Evolutionary conservation across 2,888 invertebrate species (phyloP), one percentile per base, ranked within the genome.

Genomic region (Camponotus fellah): DNA sequence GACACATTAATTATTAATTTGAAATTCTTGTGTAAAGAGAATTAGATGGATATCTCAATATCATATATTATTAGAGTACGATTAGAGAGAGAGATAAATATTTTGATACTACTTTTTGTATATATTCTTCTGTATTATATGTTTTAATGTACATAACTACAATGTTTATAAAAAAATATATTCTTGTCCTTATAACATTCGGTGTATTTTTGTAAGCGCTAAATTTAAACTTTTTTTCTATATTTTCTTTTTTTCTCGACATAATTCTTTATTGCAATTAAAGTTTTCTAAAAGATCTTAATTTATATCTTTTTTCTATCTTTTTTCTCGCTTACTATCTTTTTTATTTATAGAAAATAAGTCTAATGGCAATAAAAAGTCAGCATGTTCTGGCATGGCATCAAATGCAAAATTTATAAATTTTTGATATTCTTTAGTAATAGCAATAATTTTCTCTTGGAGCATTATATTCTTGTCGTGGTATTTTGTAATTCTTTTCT

Each of bases 331-430:
- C 21, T 76, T 8, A 5, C 0, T 21, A 0, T 66, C n/a, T 4
- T 68, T 14, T 77, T 53, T 26, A 43, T 40, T n/a, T 53, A 34
- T n/a, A 68, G 40, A 56, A 56, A 53, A n/a, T 21, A 77, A 53
- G 4, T 77, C 17, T 68, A 69, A 66, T 8, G 86, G 84, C 9
- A 96, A 87, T 62, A 96, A 90, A 91, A 95, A 96, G 89, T 95
- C 95, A 0, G 95, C 95, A 89, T 96, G 95, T 0, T 95, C 95
- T 2, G 96, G 95, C 4, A 94, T 89, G 0, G 95, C 93, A 58
- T 93, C 91, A 56, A 96, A 92, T 6, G 95, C 94, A 85, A 95
- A 95, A 89, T 95, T 94, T 53, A 96, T 95, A 87, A 96, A 95
- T 87, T 95, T 95, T 88, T 95, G 95, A 91, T 95, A 96, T 85